These are phyloP conservation scores for Arizona elegans DNA, from an alignment of 2,113 vertebrate species.

Conservation along the genomic window DNA sequence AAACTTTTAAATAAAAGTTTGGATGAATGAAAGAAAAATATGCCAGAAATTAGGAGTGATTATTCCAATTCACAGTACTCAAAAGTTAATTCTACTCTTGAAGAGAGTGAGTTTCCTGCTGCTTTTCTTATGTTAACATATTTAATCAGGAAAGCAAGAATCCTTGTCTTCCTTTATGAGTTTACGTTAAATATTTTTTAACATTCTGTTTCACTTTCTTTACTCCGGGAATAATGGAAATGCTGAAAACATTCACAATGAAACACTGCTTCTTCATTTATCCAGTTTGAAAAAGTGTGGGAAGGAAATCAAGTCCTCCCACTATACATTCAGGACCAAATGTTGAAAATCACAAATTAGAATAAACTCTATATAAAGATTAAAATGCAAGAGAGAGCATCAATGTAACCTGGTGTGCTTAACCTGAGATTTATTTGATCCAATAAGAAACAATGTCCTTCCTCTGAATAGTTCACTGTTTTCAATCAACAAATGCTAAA, in stretches of 20 bases:
- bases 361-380: background rate
- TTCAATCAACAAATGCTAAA: background rate
- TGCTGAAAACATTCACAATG: background rate
- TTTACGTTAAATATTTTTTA: background rate
- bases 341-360: background rate
- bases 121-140: background rate
- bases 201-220: background rate
- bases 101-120: background rate
- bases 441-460: background rate
- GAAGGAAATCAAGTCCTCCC: background rate
- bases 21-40: slow-evolving; percentile 9
- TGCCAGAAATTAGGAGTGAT: slow-evolving; percentile 23
- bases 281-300: background rate
- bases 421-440: background rate
- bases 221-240: background rate
- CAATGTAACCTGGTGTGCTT: background rate
- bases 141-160: slow-evolving; percentile 7
- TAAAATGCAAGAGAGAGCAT: background rate
- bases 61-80: background rate
- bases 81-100: background rate
- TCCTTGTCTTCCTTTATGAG: slow-evolving; percentile 5
- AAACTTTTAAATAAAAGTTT: background rate
- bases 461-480: background rate
- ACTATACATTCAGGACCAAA: background rate
- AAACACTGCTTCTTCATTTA: slow-evolving; percentile 1